Percentiles rank a stretch among this genome's conserved stretches.
These are phyloP conservation scores for Pachliopta kotzebuea DNA, from an alignment of 2,888 invertebrate genomes.

Conservation along the genomic window DNA sequence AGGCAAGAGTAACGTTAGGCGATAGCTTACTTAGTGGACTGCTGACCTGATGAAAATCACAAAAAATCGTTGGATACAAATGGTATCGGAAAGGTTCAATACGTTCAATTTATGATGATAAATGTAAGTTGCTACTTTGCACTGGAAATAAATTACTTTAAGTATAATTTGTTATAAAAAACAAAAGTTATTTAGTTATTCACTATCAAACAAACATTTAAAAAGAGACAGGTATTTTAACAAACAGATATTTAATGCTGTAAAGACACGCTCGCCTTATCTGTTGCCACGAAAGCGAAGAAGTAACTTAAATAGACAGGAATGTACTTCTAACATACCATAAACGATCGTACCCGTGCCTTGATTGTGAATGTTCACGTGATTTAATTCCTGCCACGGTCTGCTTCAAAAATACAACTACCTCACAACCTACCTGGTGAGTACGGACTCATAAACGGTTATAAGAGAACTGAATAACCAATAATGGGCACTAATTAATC, in stretches of 20 bases:
- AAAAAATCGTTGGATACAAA: too few relatives aligned
- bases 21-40: too few relatives aligned
- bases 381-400: neutral
- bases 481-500: neutral
- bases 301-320: neutral
- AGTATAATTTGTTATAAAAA: neutral
- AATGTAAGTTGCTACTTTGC: neutral
- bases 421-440: neutral
- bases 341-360: neutral
- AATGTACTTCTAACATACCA: slow-evolving; percentile 6
- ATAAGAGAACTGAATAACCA: neutral
- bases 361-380: neutral
- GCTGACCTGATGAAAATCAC: too few relatives aligned
- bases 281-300: neutral
- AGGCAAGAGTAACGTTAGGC: too few relatives aligned
- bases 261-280: neutral
- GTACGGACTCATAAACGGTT: too few relatives aligned
- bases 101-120: neutral
- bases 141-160: neutral
- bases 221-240: neutral
- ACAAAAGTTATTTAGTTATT: neutral
- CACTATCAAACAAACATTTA: neutral
- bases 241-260: neutral
- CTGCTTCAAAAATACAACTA: neutral
- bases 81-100: too few relatives aligned